Conservation (phyloP, 2,113 vertebrate genomes). For the Anarhynchus alexandrinus region DNA sequence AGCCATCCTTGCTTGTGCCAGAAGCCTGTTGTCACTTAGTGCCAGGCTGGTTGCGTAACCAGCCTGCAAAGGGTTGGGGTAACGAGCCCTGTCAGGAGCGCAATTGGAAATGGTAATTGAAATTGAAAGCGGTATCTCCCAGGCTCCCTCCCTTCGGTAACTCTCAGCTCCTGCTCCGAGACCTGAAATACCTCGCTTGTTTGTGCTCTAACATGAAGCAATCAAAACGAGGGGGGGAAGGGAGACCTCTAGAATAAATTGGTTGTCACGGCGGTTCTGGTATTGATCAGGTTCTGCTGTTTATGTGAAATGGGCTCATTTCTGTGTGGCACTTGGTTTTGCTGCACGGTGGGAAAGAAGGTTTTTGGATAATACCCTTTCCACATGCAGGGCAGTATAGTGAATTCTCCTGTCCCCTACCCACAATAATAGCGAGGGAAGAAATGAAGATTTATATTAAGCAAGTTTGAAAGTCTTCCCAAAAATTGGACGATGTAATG, state of each 20-base stretch:
- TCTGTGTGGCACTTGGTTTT: not conserved
- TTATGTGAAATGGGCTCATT: slow-evolving; percentile 53
- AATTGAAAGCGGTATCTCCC: slow-evolving; percentile 60
- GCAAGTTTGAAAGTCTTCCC: not conserved
- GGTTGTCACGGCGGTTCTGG: slow-evolving; percentile 40
- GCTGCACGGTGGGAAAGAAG: slow-evolving; percentile 4
- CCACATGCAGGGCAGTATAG: not conserved
- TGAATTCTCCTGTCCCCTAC: not conserved
- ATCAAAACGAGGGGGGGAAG: slow-evolving; percentile 18
- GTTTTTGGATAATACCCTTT: slow-evolving; percentile 12
- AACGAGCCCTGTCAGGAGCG: slow-evolving; percentile 44
- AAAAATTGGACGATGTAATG: not conserved
- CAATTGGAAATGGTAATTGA: slow-evolving; percentile 62
- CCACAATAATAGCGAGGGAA: not conserved
- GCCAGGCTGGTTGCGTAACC: slow-evolving; percentile 17
- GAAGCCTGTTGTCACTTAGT: not conserved
- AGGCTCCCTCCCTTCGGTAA: slow-evolving; percentile 16
- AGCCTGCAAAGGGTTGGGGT: slow-evolving; percentile 24
- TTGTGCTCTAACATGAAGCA: slow-evolving; percentile 53
- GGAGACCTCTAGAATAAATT: slow-evolving; percentile 37
- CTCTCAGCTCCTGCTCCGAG: slow-evolving; percentile 1
- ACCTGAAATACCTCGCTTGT: slow-evolving; percentile 29
- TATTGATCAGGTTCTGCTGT: slow-evolving; percentile 64
- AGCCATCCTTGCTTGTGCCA: not conserved
- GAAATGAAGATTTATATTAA: slow-evolving; percentile 17